Evolutionary conservation across 2,888 invertebrate species (phyloP).

Genomic region (Falcaria lacertinaria): DNA sequence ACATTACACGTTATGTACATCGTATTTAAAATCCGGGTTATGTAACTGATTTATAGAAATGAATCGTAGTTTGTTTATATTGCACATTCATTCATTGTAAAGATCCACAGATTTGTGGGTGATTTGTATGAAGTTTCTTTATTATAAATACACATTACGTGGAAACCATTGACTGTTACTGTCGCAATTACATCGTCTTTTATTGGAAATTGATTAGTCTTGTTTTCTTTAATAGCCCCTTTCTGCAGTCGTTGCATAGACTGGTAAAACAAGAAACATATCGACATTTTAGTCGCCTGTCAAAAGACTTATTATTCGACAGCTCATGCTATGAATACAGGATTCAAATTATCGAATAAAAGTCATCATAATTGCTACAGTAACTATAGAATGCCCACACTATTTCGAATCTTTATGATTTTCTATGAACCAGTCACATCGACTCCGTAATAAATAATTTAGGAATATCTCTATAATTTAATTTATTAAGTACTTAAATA

Average conservation of each 20-base stretch:
- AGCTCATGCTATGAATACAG: no score
- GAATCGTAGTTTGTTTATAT: conserved; percentile 13
- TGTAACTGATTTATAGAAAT: conserved; percentile 38
- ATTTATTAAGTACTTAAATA: conserved; percentile 75
- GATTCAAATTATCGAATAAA: no score
- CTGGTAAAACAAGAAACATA: no score
- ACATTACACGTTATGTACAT: conserved; percentile 36
- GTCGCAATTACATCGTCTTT: no score
- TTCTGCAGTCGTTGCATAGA: no score
- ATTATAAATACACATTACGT: not conserved
- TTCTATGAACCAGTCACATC: conserved; percentile 34
- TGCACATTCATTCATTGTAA: conserved; percentile 4
- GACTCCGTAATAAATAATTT: conserved; percentile 71
- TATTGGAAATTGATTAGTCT: no score
- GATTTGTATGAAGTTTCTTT: not conserved
- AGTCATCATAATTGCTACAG: not conserved
- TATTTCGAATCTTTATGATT: not conserved
- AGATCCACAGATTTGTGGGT: not conserved
- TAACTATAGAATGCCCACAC: not conserved
- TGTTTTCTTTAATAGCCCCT: no score
- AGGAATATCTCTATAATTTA: conserved; percentile 68
- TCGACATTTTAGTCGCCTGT: no score
- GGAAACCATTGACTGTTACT: conserved; percentile 11
- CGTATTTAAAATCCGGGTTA: conserved; percentile 23
- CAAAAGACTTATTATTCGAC: no score